phyloP scores from a whole-genome alignment of 2,888 invertebrate species.

The Cyclophora punctaria region DNA sequence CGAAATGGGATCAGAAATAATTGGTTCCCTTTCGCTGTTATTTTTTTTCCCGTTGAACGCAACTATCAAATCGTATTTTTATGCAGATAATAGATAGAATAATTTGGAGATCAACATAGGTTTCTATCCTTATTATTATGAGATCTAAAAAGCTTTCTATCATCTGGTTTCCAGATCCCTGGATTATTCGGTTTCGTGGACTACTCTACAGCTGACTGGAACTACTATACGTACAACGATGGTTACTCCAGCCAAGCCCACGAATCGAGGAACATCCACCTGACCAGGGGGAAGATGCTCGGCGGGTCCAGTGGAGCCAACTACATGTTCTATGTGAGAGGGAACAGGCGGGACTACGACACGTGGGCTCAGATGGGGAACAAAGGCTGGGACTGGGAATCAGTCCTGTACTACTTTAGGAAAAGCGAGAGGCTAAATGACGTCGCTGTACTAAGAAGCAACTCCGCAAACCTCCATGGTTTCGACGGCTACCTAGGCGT shows the following conservation, averaged over 20 bases:
- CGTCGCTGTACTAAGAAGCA: conserved; percentile 19
- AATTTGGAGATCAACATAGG: too few relatives aligned
- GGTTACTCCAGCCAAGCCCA: conserved; percentile 31
- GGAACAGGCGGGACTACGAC: conserved; percentile 77
- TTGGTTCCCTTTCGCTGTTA: too few relatives aligned
- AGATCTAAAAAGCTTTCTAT: too few relatives aligned
- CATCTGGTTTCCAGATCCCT: conserved; percentile 22
- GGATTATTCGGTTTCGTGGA: conserved; percentile 20
- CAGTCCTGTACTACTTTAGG: conserved; percentile 36
- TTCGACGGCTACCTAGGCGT: conserved; percentile 32
- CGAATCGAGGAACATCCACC: conserved; percentile 23
- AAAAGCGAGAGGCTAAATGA: conserved; percentile 35
- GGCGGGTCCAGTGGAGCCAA: conserved; percentile 81
- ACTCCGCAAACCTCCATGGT: conserved; percentile 38
- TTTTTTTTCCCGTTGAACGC: too few relatives aligned
- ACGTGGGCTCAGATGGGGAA: conserved; percentile 80
- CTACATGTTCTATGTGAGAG: conserved; percentile 79
- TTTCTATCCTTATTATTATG: too few relatives aligned
- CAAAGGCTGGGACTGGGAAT: conserved; percentile 42
- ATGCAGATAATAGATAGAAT: too few relatives aligned
- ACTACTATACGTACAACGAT: conserved; percentile 41
- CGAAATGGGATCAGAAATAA: too few relatives aligned
- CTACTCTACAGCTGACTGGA: conserved; percentile 76
- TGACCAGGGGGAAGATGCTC: conserved; percentile 77
- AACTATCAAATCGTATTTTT: too few relatives aligned